Evolutionary conservation across 2,113 vertebrate genomes (phyloP).

Genomic region (Toxostoma redivivum): DNA sequence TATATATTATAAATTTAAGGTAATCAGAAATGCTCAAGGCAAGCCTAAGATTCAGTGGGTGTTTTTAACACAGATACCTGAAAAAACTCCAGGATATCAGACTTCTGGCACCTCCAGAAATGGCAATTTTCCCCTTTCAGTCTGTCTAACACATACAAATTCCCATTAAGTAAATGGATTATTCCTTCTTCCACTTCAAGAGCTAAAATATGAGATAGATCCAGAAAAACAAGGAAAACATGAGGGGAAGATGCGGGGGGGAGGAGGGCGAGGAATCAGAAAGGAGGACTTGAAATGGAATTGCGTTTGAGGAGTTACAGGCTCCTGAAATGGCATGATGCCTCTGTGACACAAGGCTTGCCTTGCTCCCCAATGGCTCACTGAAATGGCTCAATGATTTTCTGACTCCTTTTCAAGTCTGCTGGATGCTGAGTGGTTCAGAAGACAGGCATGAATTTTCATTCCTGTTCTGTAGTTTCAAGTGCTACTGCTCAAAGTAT

Average conservation of each 20-base stretch:
- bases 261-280: too few species aligned
- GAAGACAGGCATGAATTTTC: not conserved
- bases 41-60: not conserved
- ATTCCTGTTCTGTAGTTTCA: not conserved
- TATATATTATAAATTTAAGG: not conserved
- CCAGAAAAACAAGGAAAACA: not conserved
- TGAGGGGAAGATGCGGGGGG: not conserved
- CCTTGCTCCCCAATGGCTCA: not conserved
- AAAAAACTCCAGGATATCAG: not conserved
- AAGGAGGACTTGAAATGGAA: not conserved
- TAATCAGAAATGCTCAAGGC: not conserved
- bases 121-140: not conserved
- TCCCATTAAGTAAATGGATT: not conserved
- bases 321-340: not conserved
- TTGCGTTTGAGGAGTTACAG: not conserved
- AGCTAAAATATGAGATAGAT: not conserved
- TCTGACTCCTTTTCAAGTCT: slow-evolving; percentile 1
- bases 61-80: not conserved
- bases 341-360: not conserved
- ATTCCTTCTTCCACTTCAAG: not conserved
- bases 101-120: not conserved
- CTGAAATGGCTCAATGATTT: not conserved
- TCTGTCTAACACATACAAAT: not conserved
- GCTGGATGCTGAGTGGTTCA: not conserved
- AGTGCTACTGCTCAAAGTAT: slow-evolving; percentile 33